Base-by-base conservation (phyloP, 2,797 vertebrate species). In the Pseudomugil gertrudae region DNA sequence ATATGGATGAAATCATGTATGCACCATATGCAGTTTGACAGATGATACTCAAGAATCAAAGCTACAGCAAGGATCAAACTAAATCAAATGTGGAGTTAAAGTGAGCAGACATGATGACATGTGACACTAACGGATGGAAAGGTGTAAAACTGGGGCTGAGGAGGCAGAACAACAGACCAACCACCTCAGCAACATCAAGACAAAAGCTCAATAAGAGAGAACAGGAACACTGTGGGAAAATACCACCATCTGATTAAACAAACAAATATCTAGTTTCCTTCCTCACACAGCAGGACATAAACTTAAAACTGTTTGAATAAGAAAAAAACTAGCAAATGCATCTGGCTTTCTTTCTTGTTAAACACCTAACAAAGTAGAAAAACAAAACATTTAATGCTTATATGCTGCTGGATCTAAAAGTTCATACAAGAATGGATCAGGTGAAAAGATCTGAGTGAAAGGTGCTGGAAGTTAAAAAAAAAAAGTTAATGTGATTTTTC, bases 191-290 rank as follows among this genome's bases (percentile, higher is more conserved):
- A 66, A 48, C 59, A 32, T 69, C 35, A 24, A 67, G 29, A 51
- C 64, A 50, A 45, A 76, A 40, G 73, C 27, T 78, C 67, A 66
- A 78, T 64, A 50, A 58, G 55, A 55, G 66, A 63, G 68, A 67
- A 30, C 56, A 35, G 32, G 63, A 3, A 55, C 77, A 81, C 67
- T 33, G 74, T 80, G 74, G 81, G 85, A 87, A 90, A 91, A 88
- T 80, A 76, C 83, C 80, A 69, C 78, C 67, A 64, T 91, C 89
- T 91, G 89, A 90, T 87, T 80, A 91, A 93, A 93, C 88, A 92
- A 90, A 88, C 79, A 87, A 87, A 88, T 77, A 81, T 80, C 74
- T 47, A 3, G 69, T 80, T 78, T 85, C 78, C 79, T 85, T 78
- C 79, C 83, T 90, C 61, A n/a, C 78, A 87, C 89, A 89, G 84